A percentile compares a stretch with the other conserved stretches of the same genome.
Evolutionary conservation across 2,797 vertebrate species (phyloP).

Genomic region (Coregonus suidteri): DNA sequence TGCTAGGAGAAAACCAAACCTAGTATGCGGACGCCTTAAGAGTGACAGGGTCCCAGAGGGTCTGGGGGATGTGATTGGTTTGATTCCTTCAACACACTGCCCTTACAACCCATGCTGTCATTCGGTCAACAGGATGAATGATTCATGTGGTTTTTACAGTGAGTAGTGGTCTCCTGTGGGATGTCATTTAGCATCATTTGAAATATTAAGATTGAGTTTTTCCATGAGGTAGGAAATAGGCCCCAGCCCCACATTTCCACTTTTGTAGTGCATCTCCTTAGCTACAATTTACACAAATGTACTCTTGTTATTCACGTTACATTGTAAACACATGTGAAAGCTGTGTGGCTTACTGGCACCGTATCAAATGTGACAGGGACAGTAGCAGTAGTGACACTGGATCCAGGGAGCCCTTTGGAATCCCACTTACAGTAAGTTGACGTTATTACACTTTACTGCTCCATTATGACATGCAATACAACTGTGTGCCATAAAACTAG

Average conservation of each 20-base stretch:
- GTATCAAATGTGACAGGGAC: not conserved
- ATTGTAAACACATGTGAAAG: not conserved
- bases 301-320: not conserved
- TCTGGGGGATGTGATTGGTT: not conserved
- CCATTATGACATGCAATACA: not conserved
- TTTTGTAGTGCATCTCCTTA: not conserved
- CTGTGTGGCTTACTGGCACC: not conserved
- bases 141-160: conserved; percentile 3
- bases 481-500: not conserved
- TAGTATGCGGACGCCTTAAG: too few relatives aligned
- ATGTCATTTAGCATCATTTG: too few relatives aligned
- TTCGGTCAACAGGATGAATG: conserved; percentile 10
- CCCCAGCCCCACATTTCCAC: not conserved
- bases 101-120: not conserved
- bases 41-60: not conserved
- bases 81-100: not conserved
- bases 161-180: conserved; percentile 7
- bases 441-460: not conserved
- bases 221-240: not conserved
- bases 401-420: not conserved
- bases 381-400: not conserved
- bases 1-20: too few relatives aligned
- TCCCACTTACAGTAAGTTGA: not conserved
- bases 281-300: not conserved
- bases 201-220: not conserved